Conservation (phyloP, 2,113 vertebrate species). For the Vulpes vulpes region DNA sequence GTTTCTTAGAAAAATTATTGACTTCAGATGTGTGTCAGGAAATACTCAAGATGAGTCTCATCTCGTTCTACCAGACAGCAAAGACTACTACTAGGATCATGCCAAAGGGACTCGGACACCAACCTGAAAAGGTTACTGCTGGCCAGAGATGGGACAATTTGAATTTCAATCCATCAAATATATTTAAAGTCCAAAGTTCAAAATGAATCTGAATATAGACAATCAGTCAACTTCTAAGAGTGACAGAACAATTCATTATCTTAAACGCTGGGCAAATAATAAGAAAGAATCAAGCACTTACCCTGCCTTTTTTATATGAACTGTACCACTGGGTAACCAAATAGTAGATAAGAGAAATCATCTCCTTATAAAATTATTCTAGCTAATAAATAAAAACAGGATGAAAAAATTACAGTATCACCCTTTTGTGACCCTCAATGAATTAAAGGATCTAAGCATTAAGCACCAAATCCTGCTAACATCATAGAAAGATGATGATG, state of each 20-base stretch:
- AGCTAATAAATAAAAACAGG: neutral
- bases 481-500: neutral
- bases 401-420: neutral
- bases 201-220: slow-evolving; percentile 16
- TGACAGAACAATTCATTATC: neutral
- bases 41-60: neutral
- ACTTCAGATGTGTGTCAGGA: slow-evolving; percentile 15
- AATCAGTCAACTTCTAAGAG: neutral
- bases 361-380: neutral
- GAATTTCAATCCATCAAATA: neutral
- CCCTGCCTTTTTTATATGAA: neutral
- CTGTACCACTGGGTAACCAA: neutral
- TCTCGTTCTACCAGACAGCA: neutral
- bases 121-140: neutral
- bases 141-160: neutral
- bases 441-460: neutral
- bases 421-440: neutral
- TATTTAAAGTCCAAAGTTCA: slow-evolving; percentile 8
- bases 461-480: neutral
- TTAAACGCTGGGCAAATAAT: neutral
- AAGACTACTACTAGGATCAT: neutral
- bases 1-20: neutral
- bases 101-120: neutral
- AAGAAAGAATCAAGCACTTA: neutral
- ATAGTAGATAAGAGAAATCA: neutral